phyloP scores from a whole-genome alignment of 1,140 invertebrate genomes.

The Papilio glaucus region DNA sequence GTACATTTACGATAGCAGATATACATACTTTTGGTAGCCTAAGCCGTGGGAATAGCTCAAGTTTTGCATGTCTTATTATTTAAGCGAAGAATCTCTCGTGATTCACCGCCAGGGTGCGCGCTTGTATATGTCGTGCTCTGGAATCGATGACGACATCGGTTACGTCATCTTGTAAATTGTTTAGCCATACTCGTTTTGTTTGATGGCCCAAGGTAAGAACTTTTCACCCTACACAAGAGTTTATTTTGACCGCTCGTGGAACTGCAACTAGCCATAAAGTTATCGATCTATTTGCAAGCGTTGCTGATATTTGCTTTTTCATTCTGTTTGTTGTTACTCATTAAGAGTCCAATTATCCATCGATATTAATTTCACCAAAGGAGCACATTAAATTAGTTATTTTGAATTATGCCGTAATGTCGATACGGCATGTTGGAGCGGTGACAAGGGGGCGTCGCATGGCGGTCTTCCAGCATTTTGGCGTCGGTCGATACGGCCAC shows the following conservation, averaged over 20 bases:
- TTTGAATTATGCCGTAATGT: slow-evolving; percentile 5
- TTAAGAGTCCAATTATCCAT: neutral
- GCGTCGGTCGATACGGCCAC: neutral
- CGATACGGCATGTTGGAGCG: neutral
- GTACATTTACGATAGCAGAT: neutral
- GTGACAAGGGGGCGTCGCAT: slow-evolving; percentile 6
- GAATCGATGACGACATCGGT: slow-evolving; percentile 43
- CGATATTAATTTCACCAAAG: neutral
- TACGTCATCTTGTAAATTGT: neutral
- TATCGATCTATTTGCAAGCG: too few relatives aligned
- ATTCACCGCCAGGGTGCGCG: slow-evolving; percentile 43
- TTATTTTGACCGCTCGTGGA: too few relatives aligned
- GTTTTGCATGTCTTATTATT: slow-evolving; percentile 14
- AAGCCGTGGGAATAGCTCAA: neutral
- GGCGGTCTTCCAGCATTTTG: slow-evolving; percentile 2
- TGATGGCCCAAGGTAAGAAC: too few relatives aligned
- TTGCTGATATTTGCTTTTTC: too few relatives aligned
- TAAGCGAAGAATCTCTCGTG: slow-evolving; percentile 42
- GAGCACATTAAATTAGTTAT: neutral
- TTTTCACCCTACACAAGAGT: too few relatives aligned
- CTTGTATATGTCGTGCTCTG: slow-evolving; percentile 36
- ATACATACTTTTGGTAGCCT: neutral
- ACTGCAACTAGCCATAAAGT: too few relatives aligned
- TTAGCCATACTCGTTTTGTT: neutral
- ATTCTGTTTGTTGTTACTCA: neutral